A percentile compares a stretch with the other conserved stretches of the same genome.
Conservation (phyloP, 2,797 vertebrate species). For the Crypturellus tataupa region DNA sequence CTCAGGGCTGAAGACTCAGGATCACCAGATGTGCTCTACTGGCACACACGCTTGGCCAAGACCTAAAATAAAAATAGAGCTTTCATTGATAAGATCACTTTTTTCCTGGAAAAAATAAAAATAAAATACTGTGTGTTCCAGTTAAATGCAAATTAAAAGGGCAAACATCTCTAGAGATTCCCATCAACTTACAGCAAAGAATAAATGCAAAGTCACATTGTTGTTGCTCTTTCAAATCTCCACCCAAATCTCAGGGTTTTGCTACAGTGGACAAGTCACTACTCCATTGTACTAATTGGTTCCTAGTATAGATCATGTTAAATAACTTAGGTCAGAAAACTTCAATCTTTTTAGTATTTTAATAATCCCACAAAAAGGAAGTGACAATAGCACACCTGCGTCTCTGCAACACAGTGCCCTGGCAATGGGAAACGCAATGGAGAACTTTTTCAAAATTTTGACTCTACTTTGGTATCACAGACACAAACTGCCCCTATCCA, state of each 20-base stretch:
- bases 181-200: neutral
- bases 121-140: neutral
- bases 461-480: neutral
- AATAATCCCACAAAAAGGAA: neutral
- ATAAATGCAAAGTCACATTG: neutral
- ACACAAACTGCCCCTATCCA: neutral
- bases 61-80: neutral
- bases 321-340: neutral
- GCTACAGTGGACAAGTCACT: neutral
- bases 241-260: neutral
- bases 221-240: neutral
- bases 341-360: neutral
- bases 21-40: neutral
- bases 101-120: too few species aligned
- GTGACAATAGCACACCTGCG: neutral
- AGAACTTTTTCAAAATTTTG: neutral
- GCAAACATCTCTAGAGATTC: neutral
- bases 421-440: neutral
- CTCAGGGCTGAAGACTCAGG: neutral
- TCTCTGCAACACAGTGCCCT: neutral
- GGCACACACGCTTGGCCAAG: neutral
- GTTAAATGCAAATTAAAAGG: neutral
- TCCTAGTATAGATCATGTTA: neutral
- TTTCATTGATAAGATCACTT: neutral
- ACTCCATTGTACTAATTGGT: neutral